phyloP scores from a whole-genome alignment of 1,140 invertebrate species.

The Neotoxoptera formosana region DNA sequence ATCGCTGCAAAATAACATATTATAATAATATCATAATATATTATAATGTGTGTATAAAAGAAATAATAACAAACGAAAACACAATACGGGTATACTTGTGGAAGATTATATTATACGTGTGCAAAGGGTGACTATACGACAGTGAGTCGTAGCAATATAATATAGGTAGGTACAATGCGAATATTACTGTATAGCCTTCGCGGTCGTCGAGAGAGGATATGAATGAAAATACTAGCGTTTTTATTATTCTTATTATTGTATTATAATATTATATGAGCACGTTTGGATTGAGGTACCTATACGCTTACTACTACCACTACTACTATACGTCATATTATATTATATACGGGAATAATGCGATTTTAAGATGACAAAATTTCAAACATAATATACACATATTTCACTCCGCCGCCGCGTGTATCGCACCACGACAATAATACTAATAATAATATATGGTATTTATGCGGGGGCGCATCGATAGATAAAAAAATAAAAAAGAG shows the following conservation, averaged over 20 bases:
- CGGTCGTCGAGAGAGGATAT: slow-evolving; percentile 12
- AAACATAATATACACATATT: slow-evolving; percentile 4
- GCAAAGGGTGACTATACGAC: not conserved
- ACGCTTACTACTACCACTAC: no score
- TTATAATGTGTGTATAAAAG: not conserved
- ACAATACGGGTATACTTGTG: not conserved
- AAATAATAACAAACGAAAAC: not conserved
- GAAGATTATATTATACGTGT: not conserved
- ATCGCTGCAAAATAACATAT: not conserved
- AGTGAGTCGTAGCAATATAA: not conserved
- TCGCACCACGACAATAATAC: not conserved
- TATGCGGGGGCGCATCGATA: not conserved
- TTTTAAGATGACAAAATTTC: not conserved
- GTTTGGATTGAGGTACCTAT: not conserved
- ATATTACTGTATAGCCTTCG: not conserved
- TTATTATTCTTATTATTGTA: not conserved
- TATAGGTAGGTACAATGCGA: no score
- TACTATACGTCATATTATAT: not conserved
- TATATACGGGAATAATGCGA: not conserved
- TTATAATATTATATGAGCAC: not conserved
- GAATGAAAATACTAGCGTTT: not conserved
- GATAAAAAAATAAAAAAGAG: slow-evolving; percentile 1
- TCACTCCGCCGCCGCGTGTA: not conserved
- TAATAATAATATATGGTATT: slow-evolving; percentile 21
- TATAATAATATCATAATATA: not conserved